Evolutionary conservation across 1,140 invertebrate genomes (phyloP), one percentile per base, ranked within the genome.

Genomic region (Probaryconus sp.): DNA sequence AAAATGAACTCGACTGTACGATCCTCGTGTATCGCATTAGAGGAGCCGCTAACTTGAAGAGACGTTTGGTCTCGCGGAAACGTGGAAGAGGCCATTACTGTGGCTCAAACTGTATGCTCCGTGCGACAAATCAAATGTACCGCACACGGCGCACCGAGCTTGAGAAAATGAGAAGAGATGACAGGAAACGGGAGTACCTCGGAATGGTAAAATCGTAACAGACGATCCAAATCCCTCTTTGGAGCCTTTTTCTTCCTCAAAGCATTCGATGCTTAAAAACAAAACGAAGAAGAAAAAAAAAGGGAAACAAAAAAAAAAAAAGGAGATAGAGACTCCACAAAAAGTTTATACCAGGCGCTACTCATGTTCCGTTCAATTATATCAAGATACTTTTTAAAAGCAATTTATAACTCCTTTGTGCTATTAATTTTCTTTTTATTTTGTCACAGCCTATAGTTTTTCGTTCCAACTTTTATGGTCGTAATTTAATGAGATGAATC

Each of bases 1-100:
- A 64, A 64, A 77, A 77, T 72, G 58, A 72, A 77, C 64, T 65
- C 74, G 51, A 72, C 63, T 69, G 63, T 72, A 64, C 63, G 64
- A 69, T 70, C 31, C 69, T 72, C 65, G 37, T 73, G 69, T 77
- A 73, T 76, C 70, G 68, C 74, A 64, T 64, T 76, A 67, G 63
- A 67, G 63, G 51, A 68, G 63, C 63, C 47, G 64, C 69, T 69
- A 73, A 73, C 58, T 69, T 55, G 65, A 64, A 63, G 70, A 75
- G 71, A 78, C 67, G 76, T 68, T 67, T 71, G 76, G 76, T 67
- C 67, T 78, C 76, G 76, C 67, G 76, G 76, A 78, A 78, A 75
- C 61, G 38, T 55, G 50, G 51, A 70, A 60, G 67, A 70, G 63
- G 63, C 72, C 72, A 76, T 76, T 78, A 72, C 61, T 47, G 53